Conservation (phyloP, 1,140 invertebrate genomes). For the Cydia strobilella region DNA sequence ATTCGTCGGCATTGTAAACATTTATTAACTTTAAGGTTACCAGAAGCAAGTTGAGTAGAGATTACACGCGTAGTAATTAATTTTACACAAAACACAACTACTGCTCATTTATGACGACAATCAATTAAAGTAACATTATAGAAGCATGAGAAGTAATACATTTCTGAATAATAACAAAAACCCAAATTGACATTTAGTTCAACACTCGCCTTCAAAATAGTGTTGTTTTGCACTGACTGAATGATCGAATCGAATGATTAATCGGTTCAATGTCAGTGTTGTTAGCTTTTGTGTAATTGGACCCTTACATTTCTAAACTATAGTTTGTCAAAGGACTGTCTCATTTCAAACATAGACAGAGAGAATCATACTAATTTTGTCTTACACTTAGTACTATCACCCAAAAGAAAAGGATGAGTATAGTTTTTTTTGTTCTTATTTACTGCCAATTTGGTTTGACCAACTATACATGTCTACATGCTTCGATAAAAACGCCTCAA, state of each 20-base stretch:
- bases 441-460: too few species aligned
- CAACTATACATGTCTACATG: too few species aligned
- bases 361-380: too few species aligned
- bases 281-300: not conserved
- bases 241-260: slow-evolving; percentile 3
- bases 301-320: not conserved
- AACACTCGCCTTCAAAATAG: slow-evolving; percentile 32
- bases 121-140: slow-evolving; percentile 13
- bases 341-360: too few species aligned
- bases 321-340: too few species aligned
- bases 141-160: slow-evolving; percentile 6
- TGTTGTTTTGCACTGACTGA: not conserved
- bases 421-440: too few species aligned
- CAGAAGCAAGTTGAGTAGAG: slow-evolving; percentile 26
- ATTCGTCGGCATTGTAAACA: slow-evolving; percentile 68
- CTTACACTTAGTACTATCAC: too few species aligned
- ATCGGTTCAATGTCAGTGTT: slow-evolving; percentile 1
- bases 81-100: not conserved
- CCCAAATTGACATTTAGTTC: slow-evolving; percentile 31
- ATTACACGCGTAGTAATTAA: not conserved
- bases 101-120: not conserved
- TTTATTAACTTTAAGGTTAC: slow-evolving; percentile 64
- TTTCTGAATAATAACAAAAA: slow-evolving; percentile 32
- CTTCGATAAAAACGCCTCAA: slow-evolving; percentile 13
- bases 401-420: too few species aligned